Evolutionary conservation across 2,888 invertebrate species (phyloP).

Genomic region (Coenonympha arcania): DNA sequence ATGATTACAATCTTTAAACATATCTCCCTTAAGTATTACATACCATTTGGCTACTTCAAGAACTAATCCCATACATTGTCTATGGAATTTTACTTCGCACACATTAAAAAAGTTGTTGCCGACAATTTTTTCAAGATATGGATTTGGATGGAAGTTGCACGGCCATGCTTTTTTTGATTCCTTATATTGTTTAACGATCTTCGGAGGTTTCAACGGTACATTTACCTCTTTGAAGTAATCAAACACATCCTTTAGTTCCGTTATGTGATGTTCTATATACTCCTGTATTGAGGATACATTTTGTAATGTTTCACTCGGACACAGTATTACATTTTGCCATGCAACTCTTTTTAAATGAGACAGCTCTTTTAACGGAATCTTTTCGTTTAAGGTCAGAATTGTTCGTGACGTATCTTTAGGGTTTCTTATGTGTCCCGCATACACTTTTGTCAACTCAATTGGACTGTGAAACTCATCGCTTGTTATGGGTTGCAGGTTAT

Average conservation of each 20-base stretch:
- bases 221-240: conserved; percentile 67
- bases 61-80: conserved; percentile 73
- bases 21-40: conserved; percentile 23
- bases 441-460: conserved; percentile 72
- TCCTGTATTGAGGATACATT: conserved; percentile 47
- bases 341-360: conserved; percentile 83
- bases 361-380: conserved; percentile 75
- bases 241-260: conserved; percentile 64
- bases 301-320: conserved; percentile 44
- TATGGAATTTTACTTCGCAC: conserved; percentile 71
- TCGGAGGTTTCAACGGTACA: conserved; percentile 78
- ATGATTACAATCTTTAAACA: conserved; percentile 25
- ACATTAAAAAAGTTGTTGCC: conserved; percentile 75
- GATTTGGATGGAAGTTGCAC: conserved; percentile 87
- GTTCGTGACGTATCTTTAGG: conserved; percentile 77
- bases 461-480: conserved; percentile 67
- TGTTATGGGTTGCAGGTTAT: conserved; percentile 68
- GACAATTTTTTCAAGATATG: conserved; percentile 79
- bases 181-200: conserved; percentile 78
- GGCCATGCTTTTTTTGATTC: conserved; percentile 81
- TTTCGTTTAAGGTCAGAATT: conserved; percentile 74
- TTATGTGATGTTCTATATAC: conserved; percentile 53
- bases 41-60: conserved; percentile 68
- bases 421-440: conserved; percentile 75
- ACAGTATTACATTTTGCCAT: conserved; percentile 74